Evolutionary conservation across 2,113 vertebrate species (phyloP), one percentile per base, ranked within the genome.

Genomic region (Ibidorhyncha struthersii): DNA sequence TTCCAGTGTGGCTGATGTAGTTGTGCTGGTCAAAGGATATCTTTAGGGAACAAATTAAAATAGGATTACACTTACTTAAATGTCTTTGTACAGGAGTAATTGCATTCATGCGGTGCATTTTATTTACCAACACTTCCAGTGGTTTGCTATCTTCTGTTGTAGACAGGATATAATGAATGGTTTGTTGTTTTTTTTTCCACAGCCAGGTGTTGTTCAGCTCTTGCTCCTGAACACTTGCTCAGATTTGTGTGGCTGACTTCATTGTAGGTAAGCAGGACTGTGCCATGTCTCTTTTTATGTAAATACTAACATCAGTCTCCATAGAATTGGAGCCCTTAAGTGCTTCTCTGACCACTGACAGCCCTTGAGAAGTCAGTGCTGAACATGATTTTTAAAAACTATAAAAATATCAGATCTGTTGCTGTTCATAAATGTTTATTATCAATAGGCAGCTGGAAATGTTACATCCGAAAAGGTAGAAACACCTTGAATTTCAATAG

Each of bases 381-480:
- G 55, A 63, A 40, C 4, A 6, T 10, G 3, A 55, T 45, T 58
- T 55, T 32, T 17, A 85, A 86, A 89, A 94, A 92, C 65, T 66
- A 4, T 45, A 55, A 79, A 79, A 41, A n/a, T 91, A 16, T 86
- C 65, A 91, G 63, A 30, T 70, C 74, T 45, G 27, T 80, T 96
- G 89, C 95, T 95, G 80, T 96, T 97, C 87, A 71, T 97, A 95
- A 97, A 95, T 96, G 56, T 98, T 98, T 98, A 98, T 98, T 98
- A 97, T 92, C 97, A 98, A 96, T 95, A 97, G 94, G 91, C 96
- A 96, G 85, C 96, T 98, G 92, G 97, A 97, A 98, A 98, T 96
- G 38, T 97, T 98, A 98, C 96, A 98, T 96, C 95, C 90, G 92
- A 97, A 98, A 98, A 97, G 89, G 92, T 97, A 98, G 81, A 97